phyloP scores from a whole-genome alignment of 2,888 invertebrate species.

The Pseudanteris insignis region DNA sequence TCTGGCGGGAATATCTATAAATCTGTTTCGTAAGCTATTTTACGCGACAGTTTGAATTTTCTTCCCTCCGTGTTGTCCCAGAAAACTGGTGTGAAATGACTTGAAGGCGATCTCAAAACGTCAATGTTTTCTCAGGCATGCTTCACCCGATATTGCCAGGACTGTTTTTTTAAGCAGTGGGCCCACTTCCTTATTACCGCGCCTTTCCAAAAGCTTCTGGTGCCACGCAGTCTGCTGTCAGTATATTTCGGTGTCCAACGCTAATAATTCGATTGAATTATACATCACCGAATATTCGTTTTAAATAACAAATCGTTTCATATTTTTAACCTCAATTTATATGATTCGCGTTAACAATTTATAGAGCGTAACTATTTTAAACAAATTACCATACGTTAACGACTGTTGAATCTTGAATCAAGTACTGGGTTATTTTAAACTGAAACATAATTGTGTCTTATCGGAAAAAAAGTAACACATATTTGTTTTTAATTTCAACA shows the following conservation, averaged over 20 bases:
- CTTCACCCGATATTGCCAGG: constrained; percentile 61
- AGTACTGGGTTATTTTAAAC: too few species aligned
- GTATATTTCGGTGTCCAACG: constrained; percentile 41
- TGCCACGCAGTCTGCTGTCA: constrained; percentile 47
- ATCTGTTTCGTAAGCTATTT: constrained; percentile 28
- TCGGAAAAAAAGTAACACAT: too few species aligned
- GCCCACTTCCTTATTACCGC: constrained; percentile 65
- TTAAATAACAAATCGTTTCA: too few species aligned
- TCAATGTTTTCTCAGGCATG: constrained; percentile 63
- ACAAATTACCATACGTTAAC: too few species aligned
- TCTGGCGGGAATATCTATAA: constrained; percentile 31
- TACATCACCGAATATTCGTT: constrained; percentile 33
- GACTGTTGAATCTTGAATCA: too few species aligned
- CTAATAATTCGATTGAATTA: constrained; percentile 38
- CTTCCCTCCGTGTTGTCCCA: constrained; percentile 28
- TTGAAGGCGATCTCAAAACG: constrained; percentile 42
- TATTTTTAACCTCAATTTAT: too few species aligned
- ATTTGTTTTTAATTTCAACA: too few species aligned
- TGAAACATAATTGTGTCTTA: too few species aligned
- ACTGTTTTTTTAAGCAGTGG: constrained; percentile 64
- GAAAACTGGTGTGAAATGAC: constrained; percentile 43
- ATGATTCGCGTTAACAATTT: too few species aligned
- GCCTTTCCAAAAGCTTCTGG: constrained; percentile 41
- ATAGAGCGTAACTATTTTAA: too few species aligned
- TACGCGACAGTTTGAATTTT: constrained; percentile 39